Evolutionary conservation across 2,113 vertebrate species (phyloP).

Genomic region (Tetrax tetrax): DNA sequence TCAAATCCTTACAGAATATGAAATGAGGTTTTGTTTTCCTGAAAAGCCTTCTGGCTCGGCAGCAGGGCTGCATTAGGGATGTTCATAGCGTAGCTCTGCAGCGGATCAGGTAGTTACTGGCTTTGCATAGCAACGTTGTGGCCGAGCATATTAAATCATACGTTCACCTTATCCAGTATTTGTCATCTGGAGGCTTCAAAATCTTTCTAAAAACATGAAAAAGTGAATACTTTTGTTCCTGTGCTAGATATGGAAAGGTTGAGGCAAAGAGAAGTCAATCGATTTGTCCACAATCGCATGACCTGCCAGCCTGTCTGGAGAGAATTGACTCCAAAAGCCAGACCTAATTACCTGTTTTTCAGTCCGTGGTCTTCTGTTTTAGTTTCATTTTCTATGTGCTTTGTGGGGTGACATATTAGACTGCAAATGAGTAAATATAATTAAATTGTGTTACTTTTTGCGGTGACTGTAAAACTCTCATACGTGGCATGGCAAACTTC

Average conservation of each 20-base stretch:
- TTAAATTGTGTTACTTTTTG: neutral
- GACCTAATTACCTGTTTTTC: neutral
- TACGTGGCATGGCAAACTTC: neutral
- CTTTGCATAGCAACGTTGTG: conserved; percentile 23
- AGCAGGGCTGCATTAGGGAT: neutral
- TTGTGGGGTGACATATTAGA: neutral
- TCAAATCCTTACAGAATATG: neutral
- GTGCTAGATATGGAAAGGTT: neutral
- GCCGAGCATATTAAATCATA: neutral
- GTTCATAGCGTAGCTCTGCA: conserved; percentile 14
- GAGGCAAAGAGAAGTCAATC: neutral
- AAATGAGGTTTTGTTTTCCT: neutral
- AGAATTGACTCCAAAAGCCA: neutral
- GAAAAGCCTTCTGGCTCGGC: neutral
- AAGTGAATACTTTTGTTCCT: neutral
- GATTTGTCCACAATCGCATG: neutral
- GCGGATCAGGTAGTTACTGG: neutral
- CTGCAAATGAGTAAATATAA: neutral
- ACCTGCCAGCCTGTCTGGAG: neutral
- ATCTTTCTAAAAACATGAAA: neutral
- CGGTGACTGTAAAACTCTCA: neutral
- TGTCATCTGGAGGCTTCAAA: neutral
- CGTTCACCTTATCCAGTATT: neutral
- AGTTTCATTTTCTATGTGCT: neutral
- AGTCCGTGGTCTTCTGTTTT: neutral